Base-by-base conservation (phyloP, 1,140 invertebrate genomes). In the Drosophila neocordata region DNA sequence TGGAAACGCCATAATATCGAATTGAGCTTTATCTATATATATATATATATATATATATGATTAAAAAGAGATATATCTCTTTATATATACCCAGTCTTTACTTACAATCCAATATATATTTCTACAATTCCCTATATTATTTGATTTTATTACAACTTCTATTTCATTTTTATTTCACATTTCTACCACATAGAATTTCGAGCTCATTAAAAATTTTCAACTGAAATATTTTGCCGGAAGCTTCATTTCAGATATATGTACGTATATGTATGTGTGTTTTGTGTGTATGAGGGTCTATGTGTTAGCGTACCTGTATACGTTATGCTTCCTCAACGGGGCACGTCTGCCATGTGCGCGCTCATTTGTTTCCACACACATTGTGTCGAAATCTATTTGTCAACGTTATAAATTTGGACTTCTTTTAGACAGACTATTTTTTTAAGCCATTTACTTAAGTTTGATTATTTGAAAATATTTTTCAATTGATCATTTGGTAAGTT, bases 131-230 rank as follows among this genome's bases (percentile, higher is more conserved):
- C 41, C 51, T 69, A 55, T 34, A 44, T 55, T 72, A 55, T 62
- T 74, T 48, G 15, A 18, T 52, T 55, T 64, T 38, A 38, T 24
- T 53, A n/a, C 3, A 15, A 9, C 31, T 52, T 52, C 20, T 55
- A 37, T 55, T 11, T 18, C 55, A 58, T 73, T 74, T 77, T 70
- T 62, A 63, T 74, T 70, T 68, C 12, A 18, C 56, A 58, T 61
- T 48, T n/a, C 51, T 7, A 24, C 52, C 31, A 44, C 61, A 35
- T 59, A 72, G 68, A 73, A 82, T 73, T 87, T 79, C 48, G 73
- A 83, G 83, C 83, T 87, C 83, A 87, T 87, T 87, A 87, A 87
- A 87, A 87, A 79, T 87, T 77, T 88, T 88, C 83, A 87, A 88
- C 83, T 87, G 83, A 87, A 87, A 87, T 87, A 82, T 82, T 87